Evolutionary conservation across 2,888 invertebrate genomes (phyloP).

Genomic region (Phaedon cochleariae): DNA sequence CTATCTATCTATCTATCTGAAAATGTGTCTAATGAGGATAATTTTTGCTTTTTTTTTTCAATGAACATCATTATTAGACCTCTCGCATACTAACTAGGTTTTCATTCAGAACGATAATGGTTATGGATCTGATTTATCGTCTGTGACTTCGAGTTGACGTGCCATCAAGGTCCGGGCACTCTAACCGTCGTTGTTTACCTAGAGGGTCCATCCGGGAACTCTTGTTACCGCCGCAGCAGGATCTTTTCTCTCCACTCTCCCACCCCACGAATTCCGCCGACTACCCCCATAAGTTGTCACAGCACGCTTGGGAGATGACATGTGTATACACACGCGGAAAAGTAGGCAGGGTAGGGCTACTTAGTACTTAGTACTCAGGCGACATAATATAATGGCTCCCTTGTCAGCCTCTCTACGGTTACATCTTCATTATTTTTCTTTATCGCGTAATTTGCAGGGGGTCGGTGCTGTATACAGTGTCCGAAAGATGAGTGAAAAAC

Average conservation of each 20-base stretch:
- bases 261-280: no score
- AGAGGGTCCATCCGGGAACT: slow-evolving; percentile 42
- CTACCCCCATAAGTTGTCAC: slow-evolving; percentile 22
- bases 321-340: slow-evolving; percentile 35
- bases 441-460: slow-evolving; percentile 5
- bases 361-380: slow-evolving; percentile 32
- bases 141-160: neutral
- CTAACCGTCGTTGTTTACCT: slow-evolving; percentile 41
- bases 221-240: slow-evolving; percentile 5
- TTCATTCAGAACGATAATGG: no score
- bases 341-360: slow-evolving; percentile 35
- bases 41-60: no score
- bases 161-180: slow-evolving; percentile 1
- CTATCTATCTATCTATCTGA: no score
- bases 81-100: no score
- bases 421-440: slow-evolving; percentile 41
- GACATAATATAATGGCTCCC: slow-evolving; percentile 32
- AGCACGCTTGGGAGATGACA: slow-evolving; percentile 45
- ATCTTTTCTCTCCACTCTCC: no score
- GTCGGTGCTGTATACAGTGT: slow-evolving; percentile 19
- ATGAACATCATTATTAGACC: no score
- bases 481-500: neutral
- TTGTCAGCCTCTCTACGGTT: slow-evolving; percentile 26
- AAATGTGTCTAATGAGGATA: no score
- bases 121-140: neutral